A percentile compares a stretch with the other conserved stretches of the same genome.
Evolutionary conservation across 2,888 invertebrate species (phyloP).

Genomic region (Neocrepidodera transversa): DNA sequence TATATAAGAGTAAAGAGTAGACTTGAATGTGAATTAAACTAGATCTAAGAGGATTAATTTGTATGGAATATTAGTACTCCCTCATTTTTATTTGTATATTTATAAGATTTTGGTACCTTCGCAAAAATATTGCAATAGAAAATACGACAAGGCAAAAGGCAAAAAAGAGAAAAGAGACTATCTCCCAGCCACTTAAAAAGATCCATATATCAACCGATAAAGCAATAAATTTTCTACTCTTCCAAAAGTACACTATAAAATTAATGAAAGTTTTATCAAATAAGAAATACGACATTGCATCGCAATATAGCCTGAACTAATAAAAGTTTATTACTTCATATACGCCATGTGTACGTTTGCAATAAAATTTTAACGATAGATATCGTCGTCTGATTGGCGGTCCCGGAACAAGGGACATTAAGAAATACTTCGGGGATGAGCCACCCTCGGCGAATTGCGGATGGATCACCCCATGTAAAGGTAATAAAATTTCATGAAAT

Average conservation of each 20-base stretch:
- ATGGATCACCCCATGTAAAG: slow-evolving; percentile 36
- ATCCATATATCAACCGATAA: slow-evolving; percentile 4
- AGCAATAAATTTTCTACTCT: slow-evolving; percentile 19
- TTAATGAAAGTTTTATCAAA: slow-evolving; percentile 49
- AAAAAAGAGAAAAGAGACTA: background rate
- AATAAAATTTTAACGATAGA: slow-evolving; percentile 41
- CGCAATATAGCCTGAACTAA: slow-evolving; percentile 42
- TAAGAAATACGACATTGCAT: slow-evolving; percentile 42
- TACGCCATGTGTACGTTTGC: slow-evolving; percentile 43
- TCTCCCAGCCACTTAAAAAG: background rate
- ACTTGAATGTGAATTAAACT: too few relatives aligned
- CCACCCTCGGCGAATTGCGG: slow-evolving; percentile 35
- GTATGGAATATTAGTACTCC: too few relatives aligned
- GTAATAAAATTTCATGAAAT: slow-evolving; percentile 39
- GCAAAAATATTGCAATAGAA: too few relatives aligned
- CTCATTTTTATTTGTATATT: too few relatives aligned
- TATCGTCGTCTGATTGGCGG: slow-evolving; percentile 39
- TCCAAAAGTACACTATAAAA: slow-evolving; percentile 37
- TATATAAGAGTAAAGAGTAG: too few relatives aligned
- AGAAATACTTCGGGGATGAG: slow-evolving; percentile 43
- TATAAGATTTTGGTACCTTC: too few relatives aligned
- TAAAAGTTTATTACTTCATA: slow-evolving; percentile 41
- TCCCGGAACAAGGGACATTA: slow-evolving; percentile 37
- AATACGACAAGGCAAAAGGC: too few relatives aligned
- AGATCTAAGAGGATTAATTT: too few relatives aligned